Evolutionary conservation across 2,113 vertebrate genomes (phyloP).

Genomic region (Xiphophorus maculatus): DNA sequence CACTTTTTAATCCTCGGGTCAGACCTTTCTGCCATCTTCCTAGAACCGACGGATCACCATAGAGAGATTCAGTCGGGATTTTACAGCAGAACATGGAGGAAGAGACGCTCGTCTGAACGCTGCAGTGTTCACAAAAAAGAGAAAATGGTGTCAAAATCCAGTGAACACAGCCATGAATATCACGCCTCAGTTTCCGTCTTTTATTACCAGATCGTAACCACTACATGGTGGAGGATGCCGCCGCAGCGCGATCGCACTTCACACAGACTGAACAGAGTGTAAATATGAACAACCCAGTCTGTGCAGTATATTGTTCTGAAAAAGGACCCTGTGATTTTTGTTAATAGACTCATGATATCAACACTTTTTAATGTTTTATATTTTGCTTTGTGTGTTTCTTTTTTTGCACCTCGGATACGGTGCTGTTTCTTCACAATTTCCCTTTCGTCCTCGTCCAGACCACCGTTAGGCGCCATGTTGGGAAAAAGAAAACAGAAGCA

Average conservation of each 20-base stretch:
- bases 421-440: slow-evolving; percentile 47
- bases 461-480: slow-evolving; percentile 24
- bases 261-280: slow-evolving; percentile 39
- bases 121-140: slow-evolving; percentile 36
- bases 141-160: slow-evolving; percentile 11
- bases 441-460: neutral
- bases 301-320: slow-evolving; percentile 47
- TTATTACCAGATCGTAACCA: slow-evolving; percentile 34
- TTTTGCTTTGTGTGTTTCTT: slow-evolving; percentile 42
- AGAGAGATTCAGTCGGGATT: neutral
- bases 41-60: neutral
- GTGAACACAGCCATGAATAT: slow-evolving; percentile 32
- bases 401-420: slow-evolving; percentile 51
- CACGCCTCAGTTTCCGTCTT: slow-evolving; percentile 24
- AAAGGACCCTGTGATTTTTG: slow-evolving; percentile 42
- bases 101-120: slow-evolving; percentile 28
- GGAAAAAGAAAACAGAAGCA: slow-evolving; percentile 3
- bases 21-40: neutral
- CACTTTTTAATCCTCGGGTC: neutral
- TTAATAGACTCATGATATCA: slow-evolving; percentile 34
- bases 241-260: neutral
- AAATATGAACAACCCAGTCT: slow-evolving; percentile 47
- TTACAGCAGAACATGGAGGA: slow-evolving; percentile 14
- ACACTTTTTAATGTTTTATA: slow-evolving; percentile 9
- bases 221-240: slow-evolving; percentile 21